Evolutionary conservation across 2,888 invertebrate genomes (phyloP).

Genomic region (Nezara viridula): DNA sequence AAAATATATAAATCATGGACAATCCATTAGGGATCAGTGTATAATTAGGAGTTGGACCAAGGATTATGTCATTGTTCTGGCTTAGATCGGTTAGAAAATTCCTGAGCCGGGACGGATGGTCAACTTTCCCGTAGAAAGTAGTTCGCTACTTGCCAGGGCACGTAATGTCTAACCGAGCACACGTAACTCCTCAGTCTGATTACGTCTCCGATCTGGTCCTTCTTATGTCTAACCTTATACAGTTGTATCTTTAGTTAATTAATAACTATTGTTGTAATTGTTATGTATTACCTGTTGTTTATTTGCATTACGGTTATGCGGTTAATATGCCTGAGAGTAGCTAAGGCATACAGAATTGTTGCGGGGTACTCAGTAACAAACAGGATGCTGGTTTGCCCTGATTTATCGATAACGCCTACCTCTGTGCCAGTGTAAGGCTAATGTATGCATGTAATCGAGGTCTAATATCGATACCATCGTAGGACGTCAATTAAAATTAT

Average conservation of each 20-base stretch:
- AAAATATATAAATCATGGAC: too few species aligned
- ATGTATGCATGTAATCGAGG: not conserved
- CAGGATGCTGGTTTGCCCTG: slow-evolving; percentile 24
- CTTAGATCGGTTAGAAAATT: not conserved
- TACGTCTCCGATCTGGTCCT: not conserved
- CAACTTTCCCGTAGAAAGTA: slow-evolving; percentile 23
- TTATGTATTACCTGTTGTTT: too few species aligned
- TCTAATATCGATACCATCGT: not conserved
- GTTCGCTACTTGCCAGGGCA: not conserved
- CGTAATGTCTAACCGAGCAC: not conserved
- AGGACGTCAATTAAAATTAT: not conserved
- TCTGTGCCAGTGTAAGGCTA: not conserved
- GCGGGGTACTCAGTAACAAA: not conserved
- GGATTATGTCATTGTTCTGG: not conserved
- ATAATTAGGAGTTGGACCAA: not conserved
- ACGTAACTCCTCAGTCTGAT: not conserved
- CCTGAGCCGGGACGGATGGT: not conserved
- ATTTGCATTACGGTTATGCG: not conserved
- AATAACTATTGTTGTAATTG: not conserved
- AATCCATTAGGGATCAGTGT: too few species aligned
- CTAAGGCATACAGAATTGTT: not conserved
- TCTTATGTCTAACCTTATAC: not conserved
- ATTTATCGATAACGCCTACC: slow-evolving; percentile 22
- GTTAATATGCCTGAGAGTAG: not conserved
- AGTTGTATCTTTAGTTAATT: not conserved